A percentile compares a stretch with the other conserved stretches of the same genome.
Conservation (phyloP, 2,888 invertebrate species). For the Pristionchus fissidentatus region DNA sequence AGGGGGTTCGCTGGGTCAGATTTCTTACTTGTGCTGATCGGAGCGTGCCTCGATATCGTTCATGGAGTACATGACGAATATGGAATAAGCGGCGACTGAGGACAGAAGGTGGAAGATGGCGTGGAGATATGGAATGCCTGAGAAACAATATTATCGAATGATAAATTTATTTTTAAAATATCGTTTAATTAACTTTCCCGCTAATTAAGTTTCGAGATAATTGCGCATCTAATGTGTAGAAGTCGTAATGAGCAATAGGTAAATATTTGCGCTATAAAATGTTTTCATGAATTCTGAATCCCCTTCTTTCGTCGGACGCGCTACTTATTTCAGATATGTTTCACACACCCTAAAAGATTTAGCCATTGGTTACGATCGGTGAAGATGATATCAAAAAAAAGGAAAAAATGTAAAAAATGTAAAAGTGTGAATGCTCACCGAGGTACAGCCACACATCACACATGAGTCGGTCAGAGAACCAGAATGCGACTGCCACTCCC, state of each 20-base stretch:
- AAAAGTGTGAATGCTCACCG: slow-evolving; percentile 54
- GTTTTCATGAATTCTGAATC: no score
- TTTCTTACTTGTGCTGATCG: slow-evolving; percentile 60
- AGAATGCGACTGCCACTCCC: slow-evolving; percentile 68
- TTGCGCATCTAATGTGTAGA: no score
- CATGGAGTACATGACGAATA: slow-evolving; percentile 74
- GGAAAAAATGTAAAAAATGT: neutral
- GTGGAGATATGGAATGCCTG: slow-evolving; percentile 72
- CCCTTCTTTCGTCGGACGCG: no score
- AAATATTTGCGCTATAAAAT: no score
- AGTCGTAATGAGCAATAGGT: no score
- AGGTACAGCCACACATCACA: slow-evolving; percentile 73
- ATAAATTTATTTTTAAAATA: neutral
- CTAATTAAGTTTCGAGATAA: no score
- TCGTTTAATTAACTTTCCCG: neutral
- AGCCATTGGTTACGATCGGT: neutral
- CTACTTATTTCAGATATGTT: no score
- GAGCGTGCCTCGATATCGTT: slow-evolving; percentile 69
- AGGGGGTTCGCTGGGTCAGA: slow-evolving; percentile 3
- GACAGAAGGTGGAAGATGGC: slow-evolving; percentile 72
- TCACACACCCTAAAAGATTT: no score
- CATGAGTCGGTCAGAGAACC: slow-evolving; percentile 71
- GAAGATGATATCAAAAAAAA: neutral
- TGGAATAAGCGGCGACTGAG: slow-evolving; percentile 70
- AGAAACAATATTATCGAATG: neutral